Base-by-base conservation (phyloP, 2,113 vertebrate genomes). In the Odocoileus virginianus region DNA sequence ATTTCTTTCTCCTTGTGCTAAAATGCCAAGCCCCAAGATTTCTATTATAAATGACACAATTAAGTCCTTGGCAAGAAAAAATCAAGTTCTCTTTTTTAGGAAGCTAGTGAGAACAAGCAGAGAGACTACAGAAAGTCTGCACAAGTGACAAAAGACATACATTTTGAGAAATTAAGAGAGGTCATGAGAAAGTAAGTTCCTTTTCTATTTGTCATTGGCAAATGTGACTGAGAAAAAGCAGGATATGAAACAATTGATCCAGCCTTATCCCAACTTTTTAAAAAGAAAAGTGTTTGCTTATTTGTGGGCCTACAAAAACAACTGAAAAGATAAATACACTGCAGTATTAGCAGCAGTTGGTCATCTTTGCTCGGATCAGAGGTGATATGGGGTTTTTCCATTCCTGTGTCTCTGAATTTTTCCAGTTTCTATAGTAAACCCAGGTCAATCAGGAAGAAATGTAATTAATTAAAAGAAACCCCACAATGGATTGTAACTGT, bases 1-100 rank as follows among this genome's bases (percentile, higher is more conserved):
- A 85, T 74, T 89, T 92, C 60, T 92, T 67, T 78, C 43, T 92
- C 61, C 28, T 10, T 87, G 27, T 83, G 78, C 87, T 91, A 40
- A 87, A 86, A 87, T 64, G 27, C 60, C 81, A 84, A 33, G 54
- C 57, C 47, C 60, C 28, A 71, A 85, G 64, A 78, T 92, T 64
- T 97, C 79, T 71, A 33, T 84, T 94, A 87, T 94, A 94, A 92
- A 89, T 57, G 67, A 95, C 89, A 97, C 89, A 74, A 52, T 82
- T 67, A 91, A 93, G 83, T 89, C 57, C 83, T 64, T 93, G 82
- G 54, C 57, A 76, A 91, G 87, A 78, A 76, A 60, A 94, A 91
- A 84, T 95, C 88, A 94, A 95, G 52, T 79, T 87, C 57, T 92
- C 43, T 61, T 94, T 86, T 64, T 57, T 52, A 45, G 45, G 58